A percentile compares a stretch with the other conserved stretches of the same genome.
Evolutionary conservation across 92 coral and sea anemone genomes (phyloP).

Genomic region (Siderastrea siderea): DNA sequence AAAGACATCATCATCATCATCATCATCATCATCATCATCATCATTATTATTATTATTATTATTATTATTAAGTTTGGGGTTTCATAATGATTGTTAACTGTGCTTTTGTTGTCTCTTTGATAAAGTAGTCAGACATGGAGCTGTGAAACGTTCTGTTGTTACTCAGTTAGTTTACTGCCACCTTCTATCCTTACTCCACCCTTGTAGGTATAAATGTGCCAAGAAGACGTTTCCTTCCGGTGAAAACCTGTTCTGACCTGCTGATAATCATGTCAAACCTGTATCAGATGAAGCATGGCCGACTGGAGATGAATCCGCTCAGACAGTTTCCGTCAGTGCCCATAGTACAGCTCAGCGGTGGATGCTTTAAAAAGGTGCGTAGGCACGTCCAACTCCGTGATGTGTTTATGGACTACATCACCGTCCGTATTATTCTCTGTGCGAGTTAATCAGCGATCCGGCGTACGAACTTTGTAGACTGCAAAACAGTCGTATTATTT

Average conservation of each 20-base stretch:
- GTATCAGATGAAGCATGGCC: slow-evolving; percentile 90
- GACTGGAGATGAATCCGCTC: slow-evolving; percentile 84
- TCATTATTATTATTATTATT: background rate
- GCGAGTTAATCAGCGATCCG: background rate
- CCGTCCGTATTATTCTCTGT: background rate
- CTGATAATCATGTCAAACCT: slow-evolving; percentile 93
- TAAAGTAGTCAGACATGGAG: too few species aligned
- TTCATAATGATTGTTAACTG: too few species aligned
- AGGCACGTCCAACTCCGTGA: background rate
- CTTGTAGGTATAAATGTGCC: slow-evolving; percentile 93
- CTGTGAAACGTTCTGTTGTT: background rate
- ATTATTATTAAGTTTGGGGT: too few species aligned
- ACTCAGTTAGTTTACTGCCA: background rate
- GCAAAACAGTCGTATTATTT: too few species aligned
- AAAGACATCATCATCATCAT: too few species aligned
- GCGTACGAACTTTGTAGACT: background rate
- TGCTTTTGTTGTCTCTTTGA: too few species aligned
- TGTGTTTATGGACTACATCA: too few species aligned
- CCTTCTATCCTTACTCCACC: background rate
- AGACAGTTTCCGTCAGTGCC: slow-evolving; percentile 95
- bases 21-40: too few species aligned
- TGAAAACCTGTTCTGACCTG: slow-evolving; percentile 94
- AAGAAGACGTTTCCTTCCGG: slow-evolving; percentile 99
- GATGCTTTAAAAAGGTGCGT: slow-evolving; percentile 83
- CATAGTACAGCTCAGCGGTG: slow-evolving; percentile 92